These are phyloP conservation scores for Cenopis cana DNA, from an alignment of 2,888 invertebrate genomes.

Conservation along the genomic window DNA sequence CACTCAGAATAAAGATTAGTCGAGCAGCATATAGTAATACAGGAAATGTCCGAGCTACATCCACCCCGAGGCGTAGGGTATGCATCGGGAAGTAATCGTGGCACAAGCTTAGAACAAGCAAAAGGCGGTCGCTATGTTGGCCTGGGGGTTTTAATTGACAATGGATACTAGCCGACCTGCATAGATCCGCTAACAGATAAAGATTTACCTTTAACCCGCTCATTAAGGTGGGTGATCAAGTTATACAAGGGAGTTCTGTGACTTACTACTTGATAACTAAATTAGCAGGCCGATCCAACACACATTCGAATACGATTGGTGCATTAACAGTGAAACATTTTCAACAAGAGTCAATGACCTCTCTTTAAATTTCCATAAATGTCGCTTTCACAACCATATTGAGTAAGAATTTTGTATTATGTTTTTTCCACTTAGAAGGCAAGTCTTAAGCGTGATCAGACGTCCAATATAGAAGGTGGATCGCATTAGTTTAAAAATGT, in stretches of 20 bases:
- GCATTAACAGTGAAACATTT: too few relatives aligned
- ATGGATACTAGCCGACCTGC: conserved; percentile 70
- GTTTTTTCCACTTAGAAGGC: too few relatives aligned
- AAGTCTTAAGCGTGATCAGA: too few relatives aligned
- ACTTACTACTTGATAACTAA: conserved; percentile 56
- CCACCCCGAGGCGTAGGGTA: conserved; percentile 75
- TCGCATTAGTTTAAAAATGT: too few relatives aligned
- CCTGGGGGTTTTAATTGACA: conserved; percentile 80
- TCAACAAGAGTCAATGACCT: too few relatives aligned
- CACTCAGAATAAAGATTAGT: conserved; percentile 70
- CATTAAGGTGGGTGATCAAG: conserved; percentile 54
- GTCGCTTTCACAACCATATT: too few relatives aligned
- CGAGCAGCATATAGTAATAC: conserved; percentile 74
- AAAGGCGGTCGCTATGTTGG: conserved; percentile 76
- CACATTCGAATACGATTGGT: too few relatives aligned
- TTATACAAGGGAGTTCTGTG: not conserved
- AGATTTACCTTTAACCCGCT: conserved; percentile 71
- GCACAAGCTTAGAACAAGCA: conserved; percentile 75
- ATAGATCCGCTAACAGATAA: conserved; percentile 66
- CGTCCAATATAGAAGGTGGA: not conserved
- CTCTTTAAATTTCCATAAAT: too few relatives aligned
- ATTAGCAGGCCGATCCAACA: conserved; percentile 35
- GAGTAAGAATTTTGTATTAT: too few relatives aligned
- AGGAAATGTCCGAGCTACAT: conserved; percentile 78
- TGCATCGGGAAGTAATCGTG: conserved; percentile 77